Percentiles rank a stretch among this genome's conserved stretches.
phyloP scores from a whole-genome alignment of 2,888 invertebrate species.

The Sphecodes monilicornis region DNA sequence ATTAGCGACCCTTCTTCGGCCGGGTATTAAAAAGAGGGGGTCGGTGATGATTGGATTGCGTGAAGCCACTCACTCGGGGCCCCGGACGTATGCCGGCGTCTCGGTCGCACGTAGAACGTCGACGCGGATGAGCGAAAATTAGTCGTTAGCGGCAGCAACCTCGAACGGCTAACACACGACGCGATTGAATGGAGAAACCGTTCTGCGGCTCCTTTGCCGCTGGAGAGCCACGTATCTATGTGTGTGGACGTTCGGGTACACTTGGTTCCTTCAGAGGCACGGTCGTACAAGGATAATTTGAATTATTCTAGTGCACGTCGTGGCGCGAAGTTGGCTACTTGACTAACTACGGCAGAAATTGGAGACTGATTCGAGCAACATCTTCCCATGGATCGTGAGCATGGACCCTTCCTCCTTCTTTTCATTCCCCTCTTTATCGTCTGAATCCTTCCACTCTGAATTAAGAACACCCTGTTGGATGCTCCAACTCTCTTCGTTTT shows the following conservation, averaged over 20 bases:
- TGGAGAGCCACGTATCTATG: background rate
- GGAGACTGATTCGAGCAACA: background rate
- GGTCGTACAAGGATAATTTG: background rate
- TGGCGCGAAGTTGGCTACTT: background rate
- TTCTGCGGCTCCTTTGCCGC: background rate
- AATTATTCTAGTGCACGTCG: background rate
- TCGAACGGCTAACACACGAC: conserved; percentile 12
- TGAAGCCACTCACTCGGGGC: conserved; percentile 30
- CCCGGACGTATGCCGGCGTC: conserved; percentile 19
- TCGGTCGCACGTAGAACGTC: conserved; percentile 37
- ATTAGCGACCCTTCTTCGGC: conserved; percentile 65
- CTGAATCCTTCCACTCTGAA: no score
- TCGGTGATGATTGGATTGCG: conserved; percentile 54
- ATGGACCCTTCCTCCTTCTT: no score
- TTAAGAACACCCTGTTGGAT: no score
- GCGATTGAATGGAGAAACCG: conserved; percentile 11
- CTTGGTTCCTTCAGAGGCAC: background rate
- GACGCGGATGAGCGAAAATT: conserved; percentile 54
- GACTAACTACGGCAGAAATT: background rate
- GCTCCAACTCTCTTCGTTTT: no score
- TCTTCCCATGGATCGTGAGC: no score
- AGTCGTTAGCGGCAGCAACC: conserved; percentile 42
- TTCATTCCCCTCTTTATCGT: no score
- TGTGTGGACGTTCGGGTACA: background rate
- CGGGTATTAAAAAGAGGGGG: conserved; percentile 22